phyloP scores from a whole-genome alignment of 2,113 vertebrate species.

The Cathartes aura region DNA sequence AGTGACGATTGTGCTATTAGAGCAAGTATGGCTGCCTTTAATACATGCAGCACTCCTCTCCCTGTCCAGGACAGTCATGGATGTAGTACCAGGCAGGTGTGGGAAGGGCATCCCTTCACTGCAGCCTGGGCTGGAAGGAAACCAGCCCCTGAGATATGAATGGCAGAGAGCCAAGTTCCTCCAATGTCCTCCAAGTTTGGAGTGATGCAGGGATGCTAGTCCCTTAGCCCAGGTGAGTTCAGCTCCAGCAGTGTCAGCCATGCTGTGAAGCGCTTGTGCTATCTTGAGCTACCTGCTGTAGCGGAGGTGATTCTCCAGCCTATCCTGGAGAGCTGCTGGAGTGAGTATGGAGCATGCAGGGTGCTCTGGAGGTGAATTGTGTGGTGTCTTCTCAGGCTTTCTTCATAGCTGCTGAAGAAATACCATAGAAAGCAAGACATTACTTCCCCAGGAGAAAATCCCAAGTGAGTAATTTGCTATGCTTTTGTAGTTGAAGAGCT shows the following conservation, averaged over 20 bases:
- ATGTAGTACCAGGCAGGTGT: background rate
- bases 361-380: background rate
- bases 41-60: background rate
- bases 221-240: background rate
- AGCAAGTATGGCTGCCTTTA: background rate
- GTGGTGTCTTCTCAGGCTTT: background rate
- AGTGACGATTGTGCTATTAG: background rate
- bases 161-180: background rate
- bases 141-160: background rate
- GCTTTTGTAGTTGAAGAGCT: background rate
- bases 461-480: background rate
- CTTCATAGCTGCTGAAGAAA: background rate
- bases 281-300: background rate
- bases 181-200: background rate
- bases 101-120: background rate
- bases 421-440: background rate
- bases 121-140: background rate
- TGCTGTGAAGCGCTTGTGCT: background rate
- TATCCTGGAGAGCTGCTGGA: background rate
- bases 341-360: rapidly evolving
- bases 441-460: background rate
- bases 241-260: background rate
- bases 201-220: background rate
- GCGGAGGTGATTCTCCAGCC: background rate
- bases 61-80: background rate